A percentile compares a stretch with the other conserved stretches of the same genome.
Evolutionary conservation across 1,140 invertebrate genomes (phyloP).

Genomic region (Ganaspis sp.): DNA sequence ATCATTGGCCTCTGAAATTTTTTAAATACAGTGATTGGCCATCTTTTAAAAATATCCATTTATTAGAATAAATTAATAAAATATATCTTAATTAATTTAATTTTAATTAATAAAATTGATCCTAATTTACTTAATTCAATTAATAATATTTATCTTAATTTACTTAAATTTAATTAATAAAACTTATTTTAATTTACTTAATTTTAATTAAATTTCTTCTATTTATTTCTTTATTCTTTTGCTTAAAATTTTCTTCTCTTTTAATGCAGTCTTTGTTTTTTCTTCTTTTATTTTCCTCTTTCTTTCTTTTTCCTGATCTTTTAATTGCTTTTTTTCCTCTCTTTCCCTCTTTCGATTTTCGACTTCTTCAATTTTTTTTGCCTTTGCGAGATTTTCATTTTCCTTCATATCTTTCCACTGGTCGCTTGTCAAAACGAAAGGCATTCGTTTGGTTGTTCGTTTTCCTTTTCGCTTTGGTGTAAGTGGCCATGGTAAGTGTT

Average conservation of each 20-base stretch:
- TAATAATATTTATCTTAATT: no score
- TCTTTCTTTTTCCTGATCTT: conserved; percentile 29
- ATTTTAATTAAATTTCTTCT: no score
- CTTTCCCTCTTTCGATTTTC: conserved; percentile 31
- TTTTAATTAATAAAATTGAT: no score
- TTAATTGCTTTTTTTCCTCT: conserved; percentile 29
- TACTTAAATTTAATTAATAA: no score
- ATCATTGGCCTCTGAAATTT: no score
- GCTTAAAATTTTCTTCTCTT: conserved; percentile 14
- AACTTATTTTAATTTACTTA: no score
- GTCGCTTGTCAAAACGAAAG: conserved; percentile 50
- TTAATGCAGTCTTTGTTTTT: conserved; percentile 34
- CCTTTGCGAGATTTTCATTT: conserved; percentile 37
- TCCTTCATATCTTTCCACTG: conserved; percentile 42
- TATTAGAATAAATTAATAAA: no score
- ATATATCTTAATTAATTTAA: no score
- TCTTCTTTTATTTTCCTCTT: conserved; percentile 37
- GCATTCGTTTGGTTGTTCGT: conserved; percentile 36
- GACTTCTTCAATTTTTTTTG: conserved; percentile 24
- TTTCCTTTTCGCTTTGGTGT: conserved; percentile 39
- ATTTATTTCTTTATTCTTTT: no score
- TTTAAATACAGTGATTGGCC: no score
- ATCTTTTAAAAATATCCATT: no score
- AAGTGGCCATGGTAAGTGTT: conserved; percentile 34
- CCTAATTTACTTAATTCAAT: no score